These are phyloP conservation scores for Glaucomys volans DNA, from an alignment of 2,113 vertebrate genomes.

Conservation along the genomic window DNA sequence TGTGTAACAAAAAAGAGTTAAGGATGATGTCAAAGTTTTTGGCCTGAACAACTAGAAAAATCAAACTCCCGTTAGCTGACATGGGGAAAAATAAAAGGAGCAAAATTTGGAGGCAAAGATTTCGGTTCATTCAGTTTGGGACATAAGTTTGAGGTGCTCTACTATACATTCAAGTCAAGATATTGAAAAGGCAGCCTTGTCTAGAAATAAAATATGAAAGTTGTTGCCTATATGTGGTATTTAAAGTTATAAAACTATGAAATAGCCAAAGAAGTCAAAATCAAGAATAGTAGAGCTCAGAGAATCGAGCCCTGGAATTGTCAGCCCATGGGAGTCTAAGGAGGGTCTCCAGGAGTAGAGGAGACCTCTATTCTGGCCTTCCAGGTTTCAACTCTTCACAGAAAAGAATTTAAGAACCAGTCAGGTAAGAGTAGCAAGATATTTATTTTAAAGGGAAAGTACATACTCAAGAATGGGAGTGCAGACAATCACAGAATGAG, in stretches of 20 bases:
- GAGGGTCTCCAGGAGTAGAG: too few relatives aligned
- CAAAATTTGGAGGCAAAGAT: background rate
- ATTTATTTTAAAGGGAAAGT: too few relatives aligned
- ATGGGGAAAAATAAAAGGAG: background rate
- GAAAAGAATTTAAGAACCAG: too few relatives aligned
- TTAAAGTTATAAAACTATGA: background rate
- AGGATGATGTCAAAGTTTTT: background rate
- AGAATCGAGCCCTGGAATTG: background rate
- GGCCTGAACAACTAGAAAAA: background rate
- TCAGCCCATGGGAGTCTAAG: too few relatives aligned
- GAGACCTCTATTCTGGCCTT: too few relatives aligned
- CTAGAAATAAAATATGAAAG: background rate
- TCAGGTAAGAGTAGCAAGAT: too few relatives aligned
- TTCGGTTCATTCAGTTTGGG: conserved; percentile 1
- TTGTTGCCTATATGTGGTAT: background rate
- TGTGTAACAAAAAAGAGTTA: background rate
- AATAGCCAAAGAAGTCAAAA: background rate
- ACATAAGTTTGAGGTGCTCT: background rate
- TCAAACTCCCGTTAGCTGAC: background rate
- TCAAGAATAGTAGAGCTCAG: background rate
- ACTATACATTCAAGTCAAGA: background rate
- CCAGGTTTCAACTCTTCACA: too few relatives aligned
- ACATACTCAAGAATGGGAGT: too few relatives aligned
- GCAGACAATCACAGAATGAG: too few relatives aligned
- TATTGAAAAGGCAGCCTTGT: background rate